Percentiles rank a stretch among this genome's conserved stretches.
These are phyloP conservation scores for Heliconius hermathena DNA, from an alignment of 1,140 invertebrate genomes.

Conservation along the genomic window DNA sequence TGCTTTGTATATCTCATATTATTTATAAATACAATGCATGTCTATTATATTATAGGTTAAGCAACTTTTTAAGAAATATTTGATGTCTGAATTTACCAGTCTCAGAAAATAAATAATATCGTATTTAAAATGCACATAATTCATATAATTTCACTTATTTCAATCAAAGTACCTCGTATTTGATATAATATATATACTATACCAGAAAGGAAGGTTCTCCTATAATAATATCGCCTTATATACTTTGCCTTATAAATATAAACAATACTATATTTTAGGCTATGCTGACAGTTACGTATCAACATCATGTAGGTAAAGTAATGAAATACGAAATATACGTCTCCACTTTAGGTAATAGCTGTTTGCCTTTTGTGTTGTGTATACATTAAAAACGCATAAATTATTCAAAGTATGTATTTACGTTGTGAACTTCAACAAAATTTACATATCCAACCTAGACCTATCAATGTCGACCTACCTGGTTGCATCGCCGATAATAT, in stretches of 20 bases:
- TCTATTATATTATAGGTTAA: too few relatives aligned
- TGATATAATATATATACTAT: neutral
- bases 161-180: too few relatives aligned
- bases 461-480: neutral
- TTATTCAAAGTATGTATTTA: conserved; percentile 16
- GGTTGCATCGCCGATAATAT: neutral
- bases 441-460: neutral
- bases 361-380: conserved; percentile 19
- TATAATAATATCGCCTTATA: neutral
- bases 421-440: neutral
- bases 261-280: conserved; percentile 7
- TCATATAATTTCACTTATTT: too few relatives aligned
- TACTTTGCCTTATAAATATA: neutral
- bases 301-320: conserved; percentile 13
- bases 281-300: conserved; percentile 9
- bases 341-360: conserved; percentile 24
- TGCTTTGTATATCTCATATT: too few relatives aligned
- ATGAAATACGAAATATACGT: conserved; percentile 32
- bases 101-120: too few relatives aligned
- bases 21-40: too few relatives aligned
- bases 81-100: too few relatives aligned
- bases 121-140: too few relatives aligned
- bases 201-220: neutral
- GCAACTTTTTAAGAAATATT: too few relatives aligned
- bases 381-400: conserved; percentile 32